These are phyloP conservation scores for Anoncus sp. DNA, from an alignment of 2,888 invertebrate species.

Conservation along the genomic window DNA sequence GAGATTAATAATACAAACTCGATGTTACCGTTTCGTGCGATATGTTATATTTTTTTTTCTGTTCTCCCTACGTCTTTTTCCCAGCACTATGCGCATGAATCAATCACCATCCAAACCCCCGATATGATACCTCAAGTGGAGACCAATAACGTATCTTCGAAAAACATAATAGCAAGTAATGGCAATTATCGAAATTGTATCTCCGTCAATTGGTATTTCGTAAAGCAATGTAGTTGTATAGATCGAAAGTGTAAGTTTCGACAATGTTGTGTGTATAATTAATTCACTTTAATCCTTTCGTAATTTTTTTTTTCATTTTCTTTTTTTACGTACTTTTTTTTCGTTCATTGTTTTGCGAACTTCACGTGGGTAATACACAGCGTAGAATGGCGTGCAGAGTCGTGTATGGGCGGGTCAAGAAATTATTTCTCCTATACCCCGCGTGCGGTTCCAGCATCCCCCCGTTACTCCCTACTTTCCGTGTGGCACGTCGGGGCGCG, in stretches of 20 bases:
- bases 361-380: constrained; percentile 18
- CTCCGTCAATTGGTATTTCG: not conserved
- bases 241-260: not conserved
- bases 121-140: too few relatives aligned
- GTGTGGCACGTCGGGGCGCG: constrained; percentile 29
- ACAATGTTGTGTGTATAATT: not conserved
- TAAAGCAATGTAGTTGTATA: not conserved
- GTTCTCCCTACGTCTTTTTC: constrained; percentile 7
- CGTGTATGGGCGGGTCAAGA: not conserved
- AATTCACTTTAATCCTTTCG: constrained; percentile 1
- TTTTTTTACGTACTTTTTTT: constrained; percentile 10
- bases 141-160: too few relatives aligned
- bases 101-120: not conserved
- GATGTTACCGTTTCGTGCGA: constrained; percentile 20
- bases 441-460: constrained; percentile 7
- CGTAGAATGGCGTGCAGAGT: not conserved
- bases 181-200: not conserved
- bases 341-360: not conserved
- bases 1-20: constrained; percentile 40
- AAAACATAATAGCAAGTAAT: too few relatives aligned
- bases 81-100: constrained; percentile 9
- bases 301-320: constrained; percentile 12
- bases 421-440: constrained; percentile 39
- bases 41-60: constrained; percentile 8
- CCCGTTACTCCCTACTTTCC: constrained; percentile 40